Evolutionary conservation across 2,113 vertebrate species (phyloP).

Genomic region (Tyrannus savana): DNA sequence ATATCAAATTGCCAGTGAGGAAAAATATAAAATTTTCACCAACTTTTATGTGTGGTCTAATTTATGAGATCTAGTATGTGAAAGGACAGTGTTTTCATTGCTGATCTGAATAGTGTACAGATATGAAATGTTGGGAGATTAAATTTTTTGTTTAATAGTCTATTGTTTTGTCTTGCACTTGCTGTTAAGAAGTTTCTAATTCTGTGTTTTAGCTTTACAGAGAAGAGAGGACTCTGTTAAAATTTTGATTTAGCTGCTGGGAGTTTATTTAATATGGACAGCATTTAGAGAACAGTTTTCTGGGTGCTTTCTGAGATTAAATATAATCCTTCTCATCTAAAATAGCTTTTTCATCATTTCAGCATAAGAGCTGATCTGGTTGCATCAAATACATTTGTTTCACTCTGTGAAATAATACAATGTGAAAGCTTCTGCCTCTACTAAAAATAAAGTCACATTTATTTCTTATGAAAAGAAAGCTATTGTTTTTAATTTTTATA

Average conservation of each 20-base stretch:
- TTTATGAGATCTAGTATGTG: background rate
- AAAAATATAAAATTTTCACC: background rate
- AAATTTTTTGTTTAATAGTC: background rate
- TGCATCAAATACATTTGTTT: constrained; percentile 38
- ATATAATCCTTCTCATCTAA: constrained; percentile 56
- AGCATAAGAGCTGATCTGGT: background rate
- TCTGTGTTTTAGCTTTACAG: background rate
- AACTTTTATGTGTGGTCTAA: background rate
- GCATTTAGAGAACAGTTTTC: constrained; percentile 9
- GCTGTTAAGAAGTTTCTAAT: background rate
- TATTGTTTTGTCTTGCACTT: background rate
- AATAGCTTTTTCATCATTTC: constrained; percentile 52
- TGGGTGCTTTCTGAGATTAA: constrained; percentile 40
- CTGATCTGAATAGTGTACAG: background rate
- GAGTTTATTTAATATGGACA: constrained; percentile 33
- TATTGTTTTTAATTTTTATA: background rate
- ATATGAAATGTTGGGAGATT: background rate
- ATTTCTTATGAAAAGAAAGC: background rate
- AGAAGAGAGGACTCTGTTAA: background rate
- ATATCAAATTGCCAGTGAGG: background rate
- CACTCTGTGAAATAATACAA: background rate
- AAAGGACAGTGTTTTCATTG: background rate
- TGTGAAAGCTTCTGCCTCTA: background rate
- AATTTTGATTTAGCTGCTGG: constrained; percentile 16
- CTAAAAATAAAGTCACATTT: background rate